A percentile compares a stretch with the other conserved stretches of the same genome.
These are phyloP conservation scores for Semaprochilodus insignis DNA, from an alignment of 2,797 vertebrate genomes.

Conservation along the genomic window DNA sequence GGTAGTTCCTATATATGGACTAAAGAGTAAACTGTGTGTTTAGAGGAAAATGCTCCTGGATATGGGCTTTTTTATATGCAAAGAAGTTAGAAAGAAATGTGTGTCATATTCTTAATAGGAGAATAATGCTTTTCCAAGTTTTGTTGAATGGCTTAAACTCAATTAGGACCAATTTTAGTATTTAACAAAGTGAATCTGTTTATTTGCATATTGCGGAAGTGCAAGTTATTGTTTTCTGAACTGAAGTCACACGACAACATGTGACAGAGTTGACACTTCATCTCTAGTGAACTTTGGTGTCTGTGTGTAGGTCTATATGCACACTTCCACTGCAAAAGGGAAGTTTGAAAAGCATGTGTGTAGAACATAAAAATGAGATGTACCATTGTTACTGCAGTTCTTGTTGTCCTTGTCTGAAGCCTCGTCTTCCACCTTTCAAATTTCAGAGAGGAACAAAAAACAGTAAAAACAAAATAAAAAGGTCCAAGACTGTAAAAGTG, in stretches of 20 bases:
- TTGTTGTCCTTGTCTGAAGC: slow-evolving; percentile 89
- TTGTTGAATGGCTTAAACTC: too few species aligned
- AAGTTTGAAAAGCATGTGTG: neutral
- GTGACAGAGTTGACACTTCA: neutral
- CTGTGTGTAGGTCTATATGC: neutral
- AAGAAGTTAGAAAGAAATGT: too few species aligned
- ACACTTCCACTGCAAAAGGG: neutral
- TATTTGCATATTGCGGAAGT: neutral
- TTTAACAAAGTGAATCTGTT: neutral
- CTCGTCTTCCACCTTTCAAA: slow-evolving; percentile 85
- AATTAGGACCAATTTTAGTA: too few species aligned
- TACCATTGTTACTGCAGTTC: slow-evolving; percentile 87
- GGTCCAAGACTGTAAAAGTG: neutral
- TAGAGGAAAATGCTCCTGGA: too few species aligned
- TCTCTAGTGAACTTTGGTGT: neutral
- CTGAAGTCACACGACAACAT: neutral
- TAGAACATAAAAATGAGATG: slow-evolving; percentile 41
- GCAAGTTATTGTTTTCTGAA: neutral
- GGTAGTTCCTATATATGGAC: too few species aligned
- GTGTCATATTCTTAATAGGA: too few species aligned
- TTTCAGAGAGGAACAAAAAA: slow-evolving; percentile 1
- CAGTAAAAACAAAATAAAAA: neutral
- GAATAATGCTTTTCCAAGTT: too few species aligned
- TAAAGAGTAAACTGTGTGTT: too few species aligned
- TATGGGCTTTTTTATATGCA: too few species aligned